A percentile compares a stretch with the other conserved stretches of the same genome.
Evolutionary conservation across 2,113 vertebrate genomes (phyloP).

Genomic region (Columbina picui): DNA sequence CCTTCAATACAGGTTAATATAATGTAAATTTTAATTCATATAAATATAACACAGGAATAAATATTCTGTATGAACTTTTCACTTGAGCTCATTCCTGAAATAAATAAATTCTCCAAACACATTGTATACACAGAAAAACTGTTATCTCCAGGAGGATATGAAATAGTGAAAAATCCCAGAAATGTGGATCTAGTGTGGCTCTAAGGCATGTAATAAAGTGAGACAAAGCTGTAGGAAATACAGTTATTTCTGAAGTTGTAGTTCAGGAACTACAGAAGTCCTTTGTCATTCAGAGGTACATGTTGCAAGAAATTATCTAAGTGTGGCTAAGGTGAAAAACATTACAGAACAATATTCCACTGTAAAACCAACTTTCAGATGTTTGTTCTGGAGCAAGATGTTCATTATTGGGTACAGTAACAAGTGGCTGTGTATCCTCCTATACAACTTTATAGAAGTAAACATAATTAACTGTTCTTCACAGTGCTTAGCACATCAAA

Average conservation of each 20-base stretch:
- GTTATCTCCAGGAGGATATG: neutral
- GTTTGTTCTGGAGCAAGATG: neutral
- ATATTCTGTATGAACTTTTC: neutral
- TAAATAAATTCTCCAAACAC: neutral
- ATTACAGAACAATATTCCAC: neutral
- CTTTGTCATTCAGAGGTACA: neutral
- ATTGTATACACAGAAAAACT: neutral
- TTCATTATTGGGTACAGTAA: neutral
- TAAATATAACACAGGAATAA: neutral
- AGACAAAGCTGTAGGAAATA: neutral
- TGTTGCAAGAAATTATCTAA: neutral
- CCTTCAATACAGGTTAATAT: neutral
- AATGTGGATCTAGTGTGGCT: neutral
- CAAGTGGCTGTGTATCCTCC: neutral
- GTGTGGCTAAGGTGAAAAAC: neutral
- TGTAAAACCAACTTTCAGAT: neutral
- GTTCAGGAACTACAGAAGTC: neutral
- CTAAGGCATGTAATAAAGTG: neutral
- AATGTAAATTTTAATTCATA: neutral
- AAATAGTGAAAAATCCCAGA: neutral
- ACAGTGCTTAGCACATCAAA: neutral
- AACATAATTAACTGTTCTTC: neutral
- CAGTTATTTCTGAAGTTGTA: neutral
- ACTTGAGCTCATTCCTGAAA: neutral
- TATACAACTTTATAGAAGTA: neutral